Base-by-base conservation (phyloP, 2,113 vertebrate genomes). In the Psilopogon haemacephalus region DNA sequence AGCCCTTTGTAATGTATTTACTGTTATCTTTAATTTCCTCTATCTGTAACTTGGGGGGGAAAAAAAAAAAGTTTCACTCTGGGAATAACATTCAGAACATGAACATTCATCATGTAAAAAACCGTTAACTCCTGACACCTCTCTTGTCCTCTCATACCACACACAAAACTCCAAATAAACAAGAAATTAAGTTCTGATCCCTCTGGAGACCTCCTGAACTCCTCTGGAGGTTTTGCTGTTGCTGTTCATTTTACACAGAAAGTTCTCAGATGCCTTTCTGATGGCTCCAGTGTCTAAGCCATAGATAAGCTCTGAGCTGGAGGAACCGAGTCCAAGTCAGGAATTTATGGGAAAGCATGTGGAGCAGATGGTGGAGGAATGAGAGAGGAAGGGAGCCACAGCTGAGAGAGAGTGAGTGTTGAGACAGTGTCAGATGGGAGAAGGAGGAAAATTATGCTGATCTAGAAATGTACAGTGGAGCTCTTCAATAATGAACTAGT, bases 391-490 rank as follows among this genome's bases (percentile, higher is more conserved):
- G 80, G 90, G 90, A 96, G 88, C 80, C 90, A 86, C 94, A 95
- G 94, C 94, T 96, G 92, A 96, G 92, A 86, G 75, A 80, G 90
- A 84, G 40, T 15, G 83, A 95, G 83, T 93, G 96, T 95, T 95
- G 96, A 90, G 95, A 88, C 80, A 88, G 90, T 88, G 94, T 96
- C 95, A 96, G 95, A 95, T 96, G 95, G 95, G 86, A 96, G 95
- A 81, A 94, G 80, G 88, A 93, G 84, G 92, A 38, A 92, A 94
- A 94, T 92, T 88, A 84, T 86, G 94, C 90, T 95, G 90, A 95
- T 88, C 90, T 95, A 89, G 92, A 96, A 95, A 92, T 73, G 88
- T 79, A 62, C 90, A 86, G 55, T 87, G 84, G 65, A 90, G 67
- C 55, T 94, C 73, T 84, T 79, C 58, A 27, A 50, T 59, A 11